phyloP scores from a whole-genome alignment of 2,888 invertebrate species.

The Mellilla xanthometata region DNA sequence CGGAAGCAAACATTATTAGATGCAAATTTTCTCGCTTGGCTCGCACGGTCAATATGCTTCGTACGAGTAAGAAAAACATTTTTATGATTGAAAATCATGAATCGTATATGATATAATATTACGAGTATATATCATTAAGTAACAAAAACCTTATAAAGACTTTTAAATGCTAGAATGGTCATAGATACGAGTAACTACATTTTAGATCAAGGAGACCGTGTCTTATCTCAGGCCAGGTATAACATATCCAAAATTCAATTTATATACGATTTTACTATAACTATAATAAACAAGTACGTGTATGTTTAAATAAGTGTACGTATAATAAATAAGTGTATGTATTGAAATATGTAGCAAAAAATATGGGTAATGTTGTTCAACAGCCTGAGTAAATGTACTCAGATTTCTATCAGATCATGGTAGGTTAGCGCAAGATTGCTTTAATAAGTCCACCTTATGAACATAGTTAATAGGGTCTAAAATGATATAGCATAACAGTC shows the following conservation, averaged over 20 bases:
- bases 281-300: constrained; percentile 19
- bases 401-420: constrained; percentile 18
- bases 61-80: too few species aligned
- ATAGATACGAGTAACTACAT: neutral
- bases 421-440: constrained; percentile 2
- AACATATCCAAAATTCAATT: constrained; percentile 29
- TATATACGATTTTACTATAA: constrained; percentile 21
- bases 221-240: constrained; percentile 5
- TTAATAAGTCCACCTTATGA: constrained; percentile 1
- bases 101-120: too few species aligned
- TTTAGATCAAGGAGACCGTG: constrained; percentile 42
- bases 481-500: constrained; percentile 10
- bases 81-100: too few species aligned
- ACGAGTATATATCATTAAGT: too few species aligned
- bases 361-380: constrained; percentile 46
- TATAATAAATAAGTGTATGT: constrained; percentile 23
- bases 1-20: too few species aligned
- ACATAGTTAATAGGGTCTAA: neutral
- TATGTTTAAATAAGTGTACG: constrained; percentile 36
- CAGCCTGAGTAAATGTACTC: constrained; percentile 38
- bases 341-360: constrained; percentile 44
- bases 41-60: too few species aligned
- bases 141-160: too few species aligned
- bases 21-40: too few species aligned
- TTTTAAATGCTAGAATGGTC: neutral